Percentiles rank a stretch among this genome's conserved stretches.
Evolutionary conservation across 2,888 invertebrate species (phyloP).

Genomic region (Dichetophora obliterata): DNA sequence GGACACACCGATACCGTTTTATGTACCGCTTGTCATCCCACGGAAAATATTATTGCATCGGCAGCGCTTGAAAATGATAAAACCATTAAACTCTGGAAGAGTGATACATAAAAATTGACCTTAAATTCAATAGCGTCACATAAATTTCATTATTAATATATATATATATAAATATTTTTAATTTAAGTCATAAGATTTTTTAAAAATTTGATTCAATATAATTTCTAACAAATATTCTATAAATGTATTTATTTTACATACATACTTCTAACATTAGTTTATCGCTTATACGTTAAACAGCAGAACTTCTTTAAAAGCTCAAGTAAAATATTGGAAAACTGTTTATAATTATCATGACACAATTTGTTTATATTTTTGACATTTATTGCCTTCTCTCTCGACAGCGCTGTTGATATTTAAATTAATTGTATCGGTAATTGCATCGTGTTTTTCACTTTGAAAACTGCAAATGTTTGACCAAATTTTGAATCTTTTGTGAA

Average conservation of each 20-base stretch:
- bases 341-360: too few species aligned
- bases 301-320: neutral
- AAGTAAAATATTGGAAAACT: too few species aligned
- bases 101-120: conserved; percentile 80
- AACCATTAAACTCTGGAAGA: conserved; percentile 99
- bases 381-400: too few species aligned
- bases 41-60: conserved; percentile 99
- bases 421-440: too few species aligned
- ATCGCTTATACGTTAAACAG: neutral
- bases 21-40: conserved; percentile 99
- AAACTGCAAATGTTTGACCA: too few species aligned
- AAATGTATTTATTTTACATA: neutral
- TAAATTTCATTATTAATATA: neutral
- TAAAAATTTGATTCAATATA: conserved; percentile 20
- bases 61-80: conserved; percentile 98
- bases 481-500: too few species aligned
- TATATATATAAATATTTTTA: neutral
- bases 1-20: conserved; percentile 97
- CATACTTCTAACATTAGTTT: too few species aligned
- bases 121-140: too few species aligned
- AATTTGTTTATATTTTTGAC: too few species aligned
- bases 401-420: too few species aligned
- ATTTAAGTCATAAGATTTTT: conserved; percentile 17
- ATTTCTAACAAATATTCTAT: conserved; percentile 16
- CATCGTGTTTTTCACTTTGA: too few species aligned